Base-by-base conservation (phyloP, 2,797 vertebrate genomes). In the Trematomus bernacchii region DNA sequence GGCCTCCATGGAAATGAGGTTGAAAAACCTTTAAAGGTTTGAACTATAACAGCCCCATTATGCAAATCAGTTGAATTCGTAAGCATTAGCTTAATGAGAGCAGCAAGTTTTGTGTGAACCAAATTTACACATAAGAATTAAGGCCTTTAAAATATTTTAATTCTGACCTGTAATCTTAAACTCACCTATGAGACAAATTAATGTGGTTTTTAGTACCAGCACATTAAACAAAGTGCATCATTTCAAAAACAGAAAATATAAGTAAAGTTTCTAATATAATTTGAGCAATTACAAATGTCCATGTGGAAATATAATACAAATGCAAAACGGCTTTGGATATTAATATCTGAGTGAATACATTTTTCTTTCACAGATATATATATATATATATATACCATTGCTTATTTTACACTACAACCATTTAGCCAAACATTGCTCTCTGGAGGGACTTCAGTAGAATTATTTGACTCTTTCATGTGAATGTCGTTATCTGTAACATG, bases 31-130 rank as follows among this genome's bases (percentile, higher is more conserved):
- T 82, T 63, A 67, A 80, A 84, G 58, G 51, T 72, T 66, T 80
- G 81, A 87, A 66, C 79, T 77, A 69, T 37, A 23, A 52, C 59
- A 63, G 71, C 33, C 48, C 76, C 75, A 76, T 83, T 85, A 86
- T 86, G 84, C 48, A 84, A 87, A 89, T 75, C n/a, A 71, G 37
- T 27, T 16, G 51, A 6, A 85, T 86, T 73, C 79, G 74, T 68
- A 76, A 74, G 53, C 63, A 66, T 16, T 7, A 62, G 58, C 55
- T 71, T 84, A 66, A 73, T 70, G 54, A 44, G 61, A 67, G 73
- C 18, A 66, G 58, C 51, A 71, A 40, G 16, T 79, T 81, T 84
- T 65, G 79, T 85, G 72, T 72, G 76, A 74, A 80, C 51, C 30
- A 79, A 55, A 89, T 70, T 57, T 61, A 66, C n/a, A 3, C 44